Evolutionary conservation across 2,797 vertebrate species (phyloP).

Genomic region (Hypotaenidia philippensis): DNA sequence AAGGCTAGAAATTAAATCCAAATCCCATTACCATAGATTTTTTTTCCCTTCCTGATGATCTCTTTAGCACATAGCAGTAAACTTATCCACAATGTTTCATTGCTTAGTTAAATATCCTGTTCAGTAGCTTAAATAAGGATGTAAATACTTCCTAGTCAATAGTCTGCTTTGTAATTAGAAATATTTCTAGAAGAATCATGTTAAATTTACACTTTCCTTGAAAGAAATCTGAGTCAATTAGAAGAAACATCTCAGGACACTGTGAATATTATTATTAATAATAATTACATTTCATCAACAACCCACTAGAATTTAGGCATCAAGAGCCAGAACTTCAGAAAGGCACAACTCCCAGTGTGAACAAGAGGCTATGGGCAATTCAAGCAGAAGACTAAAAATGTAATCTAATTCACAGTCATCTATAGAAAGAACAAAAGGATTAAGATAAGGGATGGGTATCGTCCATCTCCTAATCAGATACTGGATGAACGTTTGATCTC

Average conservation of each 20-base stretch:
- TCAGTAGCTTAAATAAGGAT: conserved; percentile 30
- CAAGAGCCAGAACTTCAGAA: not conserved
- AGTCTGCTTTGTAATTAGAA: conserved; percentile 37
- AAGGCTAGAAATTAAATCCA: conserved; percentile 23
- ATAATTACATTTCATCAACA: not conserved
- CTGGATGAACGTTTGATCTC: not conserved
- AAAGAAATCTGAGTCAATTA: conserved; percentile 40
- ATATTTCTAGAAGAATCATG: not conserved
- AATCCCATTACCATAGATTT: conserved; percentile 29
- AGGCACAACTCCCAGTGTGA: not conserved
- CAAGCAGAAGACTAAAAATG: not conserved
- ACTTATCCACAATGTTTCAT: conserved; percentile 19
- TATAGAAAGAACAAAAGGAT: not conserved
- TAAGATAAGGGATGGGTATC: not conserved
- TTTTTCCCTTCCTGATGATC: conserved; percentile 2
- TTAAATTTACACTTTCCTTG: conserved; percentile 9
- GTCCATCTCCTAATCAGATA: not conserved
- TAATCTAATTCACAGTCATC: not conserved
- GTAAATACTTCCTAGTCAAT: conserved; percentile 47
- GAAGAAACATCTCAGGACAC: conserved; percentile 10
- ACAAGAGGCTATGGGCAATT: not conserved
- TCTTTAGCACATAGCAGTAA: not conserved
- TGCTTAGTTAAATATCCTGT: conserved; percentile 27
- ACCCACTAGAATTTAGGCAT: not conserved
- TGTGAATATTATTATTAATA: not conserved